These are phyloP conservation scores for Tethea ocularis DNA, from an alignment of 2,888 invertebrate genomes.

Conservation along the genomic window DNA sequence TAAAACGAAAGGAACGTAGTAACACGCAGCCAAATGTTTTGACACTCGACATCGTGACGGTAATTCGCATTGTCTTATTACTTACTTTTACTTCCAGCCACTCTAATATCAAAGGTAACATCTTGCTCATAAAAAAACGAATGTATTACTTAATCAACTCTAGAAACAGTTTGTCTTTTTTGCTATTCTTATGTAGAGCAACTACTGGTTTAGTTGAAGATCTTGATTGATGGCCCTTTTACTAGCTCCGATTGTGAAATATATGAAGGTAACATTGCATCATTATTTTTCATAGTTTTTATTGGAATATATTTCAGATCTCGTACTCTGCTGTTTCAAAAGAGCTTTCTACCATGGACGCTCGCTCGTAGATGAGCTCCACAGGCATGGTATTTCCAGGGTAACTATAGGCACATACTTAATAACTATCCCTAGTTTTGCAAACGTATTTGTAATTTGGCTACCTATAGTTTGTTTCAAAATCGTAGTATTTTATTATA, in stretches of 20 bases:
- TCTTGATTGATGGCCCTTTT: background rate
- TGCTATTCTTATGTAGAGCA: constrained; percentile 2
- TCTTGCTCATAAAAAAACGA: background rate
- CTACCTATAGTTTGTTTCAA: too few relatives aligned
- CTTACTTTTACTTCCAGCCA: constrained; percentile 41
- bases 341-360: too few relatives aligned
- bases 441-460: too few relatives aligned
- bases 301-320: too few relatives aligned
- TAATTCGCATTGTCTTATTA: constrained; percentile 36
- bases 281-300: too few relatives aligned
- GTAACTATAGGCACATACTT: too few relatives aligned
- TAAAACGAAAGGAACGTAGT: constrained; percentile 25
- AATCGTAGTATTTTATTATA: too few relatives aligned
- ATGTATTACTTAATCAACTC: constrained; percentile 5
- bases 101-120: constrained; percentile 8
- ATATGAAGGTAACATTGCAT: background rate
- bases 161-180: background rate
- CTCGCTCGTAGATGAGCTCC: too few relatives aligned
- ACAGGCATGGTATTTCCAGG: too few relatives aligned
- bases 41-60: constrained; percentile 37
- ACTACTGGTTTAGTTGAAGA: background rate
- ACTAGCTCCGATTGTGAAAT: background rate
- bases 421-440: too few relatives aligned
- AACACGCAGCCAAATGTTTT: constrained; percentile 43
- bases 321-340: too few relatives aligned